Conservation (phyloP, 2,888 invertebrate species). For the Priocnemis perturbator region DNA sequence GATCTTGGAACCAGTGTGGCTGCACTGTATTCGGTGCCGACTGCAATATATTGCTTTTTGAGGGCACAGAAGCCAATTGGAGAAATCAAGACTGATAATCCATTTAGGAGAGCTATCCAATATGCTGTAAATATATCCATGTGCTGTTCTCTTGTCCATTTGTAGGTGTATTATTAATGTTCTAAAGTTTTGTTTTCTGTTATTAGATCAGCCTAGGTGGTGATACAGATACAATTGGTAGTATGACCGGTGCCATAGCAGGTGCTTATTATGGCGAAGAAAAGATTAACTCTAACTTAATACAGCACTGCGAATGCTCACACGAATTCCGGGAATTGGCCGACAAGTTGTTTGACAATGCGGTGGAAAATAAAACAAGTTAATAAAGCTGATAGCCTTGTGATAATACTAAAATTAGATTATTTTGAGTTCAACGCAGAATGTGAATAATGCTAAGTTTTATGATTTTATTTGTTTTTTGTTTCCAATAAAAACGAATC, state of each 20-base stretch:
- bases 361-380: not conserved
- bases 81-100: slow-evolving; percentile 77
- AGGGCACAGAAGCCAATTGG: slow-evolving; percentile 77
- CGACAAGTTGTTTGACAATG: slow-evolving; percentile 74
- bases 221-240: slow-evolving; percentile 87
- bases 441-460: no score
- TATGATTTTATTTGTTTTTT: no score
- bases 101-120: slow-evolving; percentile 81
- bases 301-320: slow-evolving; percentile 80
- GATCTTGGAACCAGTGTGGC: slow-evolving; percentile 79
- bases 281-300: slow-evolving; percentile 76
- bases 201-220: slow-evolving; percentile 81
- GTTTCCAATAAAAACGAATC: no score
- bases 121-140: slow-evolving; percentile 76
- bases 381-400: no score
- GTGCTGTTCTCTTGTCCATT: not conserved
- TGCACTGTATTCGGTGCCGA: slow-evolving; percentile 84
- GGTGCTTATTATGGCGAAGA: slow-evolving; percentile 83
- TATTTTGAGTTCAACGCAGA: no score
- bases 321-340: slow-evolving; percentile 77
- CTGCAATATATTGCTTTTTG: slow-evolving; percentile 84
- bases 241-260: slow-evolving; percentile 84
- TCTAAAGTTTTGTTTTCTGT: slow-evolving; percentile 18
- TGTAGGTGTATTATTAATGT: slow-evolving; percentile 13
- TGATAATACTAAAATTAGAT: no score